Evolutionary conservation across 2,888 invertebrate species (phyloP).

Genomic region (Scelioninae gen. 2): DNA sequence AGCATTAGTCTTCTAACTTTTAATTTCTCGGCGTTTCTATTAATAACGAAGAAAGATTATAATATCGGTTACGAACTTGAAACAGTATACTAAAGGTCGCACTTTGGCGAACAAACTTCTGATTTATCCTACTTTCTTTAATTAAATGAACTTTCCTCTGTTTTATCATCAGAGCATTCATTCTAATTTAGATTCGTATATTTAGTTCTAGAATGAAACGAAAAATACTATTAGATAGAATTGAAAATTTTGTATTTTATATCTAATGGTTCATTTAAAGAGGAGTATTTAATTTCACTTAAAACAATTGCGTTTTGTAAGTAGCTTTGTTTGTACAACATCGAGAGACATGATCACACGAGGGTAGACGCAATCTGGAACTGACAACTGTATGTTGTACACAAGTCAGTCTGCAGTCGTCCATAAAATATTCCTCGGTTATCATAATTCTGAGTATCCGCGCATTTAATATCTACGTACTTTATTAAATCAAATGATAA

Average conservation of each 20-base stretch:
- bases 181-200: background rate
- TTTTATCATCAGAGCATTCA: background rate
- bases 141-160: slow-evolving; percentile 23
- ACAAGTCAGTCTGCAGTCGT: slow-evolving; percentile 49
- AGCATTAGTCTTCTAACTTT: slow-evolving; percentile 72
- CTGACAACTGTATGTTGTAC: slow-evolving; percentile 65
- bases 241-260: too few species aligned
- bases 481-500: slow-evolving; percentile 27
- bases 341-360: slow-evolving; percentile 66
- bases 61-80: slow-evolving; percentile 42
- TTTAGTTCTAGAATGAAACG: background rate
- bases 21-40: slow-evolving; percentile 66
- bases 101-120: slow-evolving; percentile 19
- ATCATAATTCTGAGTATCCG: slow-evolving; percentile 44
- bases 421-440: slow-evolving; percentile 45
- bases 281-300: slow-evolving; percentile 45
- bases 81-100: slow-evolving; percentile 30
- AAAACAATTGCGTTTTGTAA: too few species aligned
- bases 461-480: slow-evolving; percentile 32
- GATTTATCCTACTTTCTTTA: slow-evolving; percentile 25
- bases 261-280: slow-evolving; percentile 12
- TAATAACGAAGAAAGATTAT: slow-evolving; percentile 63
- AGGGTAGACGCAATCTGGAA: slow-evolving; percentile 71
- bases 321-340: slow-evolving; percentile 57
- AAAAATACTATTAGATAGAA: background rate